Percentiles rank a stretch among this genome's conserved stretches.
Evolutionary conservation across 2,113 vertebrate species (phyloP).

Genomic region (Aspiorhynchus laticeps): DNA sequence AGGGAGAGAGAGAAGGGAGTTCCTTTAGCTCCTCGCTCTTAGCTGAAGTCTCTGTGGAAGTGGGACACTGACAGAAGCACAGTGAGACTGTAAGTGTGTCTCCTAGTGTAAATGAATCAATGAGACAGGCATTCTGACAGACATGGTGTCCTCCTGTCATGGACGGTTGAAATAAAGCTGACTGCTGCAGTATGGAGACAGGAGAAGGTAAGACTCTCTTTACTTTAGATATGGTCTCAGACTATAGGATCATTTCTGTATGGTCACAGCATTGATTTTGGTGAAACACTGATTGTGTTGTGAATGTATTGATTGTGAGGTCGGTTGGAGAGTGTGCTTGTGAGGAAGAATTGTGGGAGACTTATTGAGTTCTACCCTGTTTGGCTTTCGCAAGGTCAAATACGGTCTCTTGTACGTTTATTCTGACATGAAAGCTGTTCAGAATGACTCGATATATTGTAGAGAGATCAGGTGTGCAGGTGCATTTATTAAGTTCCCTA

Average conservation of each 20-base stretch:
- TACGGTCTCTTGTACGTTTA: background rate
- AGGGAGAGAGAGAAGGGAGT: too few species aligned
- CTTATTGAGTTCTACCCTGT: background rate
- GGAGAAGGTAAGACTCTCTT: conserved; percentile 56
- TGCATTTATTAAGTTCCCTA: conserved; percentile 43
- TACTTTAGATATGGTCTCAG: conserved; percentile 2
- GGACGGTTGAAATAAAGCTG: conserved; percentile 48
- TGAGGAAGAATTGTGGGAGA: conserved; percentile 49
- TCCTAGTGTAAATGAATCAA: conserved; percentile 34
- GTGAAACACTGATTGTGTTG: background rate
- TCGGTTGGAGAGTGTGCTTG: background rate
- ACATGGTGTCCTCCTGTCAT: conserved; percentile 29
- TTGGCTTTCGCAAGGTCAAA: conserved; percentile 27
- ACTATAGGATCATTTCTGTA: background rate
- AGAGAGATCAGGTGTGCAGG: conserved; percentile 30
- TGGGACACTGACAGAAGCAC: conserved; percentile 35
- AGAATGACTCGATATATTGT: conserved; percentile 17
- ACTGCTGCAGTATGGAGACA: conserved; percentile 51
- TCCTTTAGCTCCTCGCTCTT: conserved; percentile 52
- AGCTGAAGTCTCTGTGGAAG: conserved; percentile 39
- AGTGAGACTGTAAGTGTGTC: conserved; percentile 42
- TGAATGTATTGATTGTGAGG: conserved; percentile 9
- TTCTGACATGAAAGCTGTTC: conserved; percentile 19
- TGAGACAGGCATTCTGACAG: conserved; percentile 30
- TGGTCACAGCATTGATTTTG: background rate